Evolutionary conservation across 2,113 vertebrate species (phyloP).

Genomic region (Halcyon senegalensis): DNA sequence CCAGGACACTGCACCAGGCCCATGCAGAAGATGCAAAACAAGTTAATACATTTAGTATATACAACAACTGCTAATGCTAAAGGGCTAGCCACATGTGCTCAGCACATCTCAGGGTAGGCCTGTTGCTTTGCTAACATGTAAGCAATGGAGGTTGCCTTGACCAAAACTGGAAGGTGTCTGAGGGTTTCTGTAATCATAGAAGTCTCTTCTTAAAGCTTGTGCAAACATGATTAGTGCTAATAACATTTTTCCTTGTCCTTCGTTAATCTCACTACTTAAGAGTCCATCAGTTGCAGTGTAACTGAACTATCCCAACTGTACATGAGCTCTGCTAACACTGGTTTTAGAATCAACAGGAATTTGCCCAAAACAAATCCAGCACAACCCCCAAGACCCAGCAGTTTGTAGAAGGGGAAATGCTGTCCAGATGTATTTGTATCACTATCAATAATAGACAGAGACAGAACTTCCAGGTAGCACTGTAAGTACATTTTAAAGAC

Average conservation of each 20-base stretch:
- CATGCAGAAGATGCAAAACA: background rate
- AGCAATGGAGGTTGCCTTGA: background rate
- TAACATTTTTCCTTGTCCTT: background rate
- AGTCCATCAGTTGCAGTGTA: background rate
- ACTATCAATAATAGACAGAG: background rate
- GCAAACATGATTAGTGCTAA: background rate
- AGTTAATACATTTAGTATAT: background rate
- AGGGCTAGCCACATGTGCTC: background rate
- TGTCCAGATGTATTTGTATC: constrained; percentile 41
- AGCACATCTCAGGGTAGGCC: background rate
- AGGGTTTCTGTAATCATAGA: background rate
- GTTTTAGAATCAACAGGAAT: constrained; percentile 22
- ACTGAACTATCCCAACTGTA: constrained; percentile 35
- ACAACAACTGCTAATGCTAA: background rate
- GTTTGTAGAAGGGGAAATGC: constrained; percentile 1
- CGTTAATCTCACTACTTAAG: background rate
- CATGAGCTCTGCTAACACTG: background rate
- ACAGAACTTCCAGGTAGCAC: background rate
- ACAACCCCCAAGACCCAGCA: background rate
- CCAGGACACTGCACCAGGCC: background rate
- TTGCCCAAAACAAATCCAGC: constrained; percentile 31
- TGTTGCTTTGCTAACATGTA: background rate
- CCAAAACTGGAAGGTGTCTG: background rate
- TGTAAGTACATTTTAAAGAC: background rate
- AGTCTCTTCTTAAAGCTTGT: background rate